Percentiles rank a stretch among this genome's conserved stretches.
phyloP scores from a whole-genome alignment of 1,140 invertebrate species.

The Achroia grisella region DNA sequence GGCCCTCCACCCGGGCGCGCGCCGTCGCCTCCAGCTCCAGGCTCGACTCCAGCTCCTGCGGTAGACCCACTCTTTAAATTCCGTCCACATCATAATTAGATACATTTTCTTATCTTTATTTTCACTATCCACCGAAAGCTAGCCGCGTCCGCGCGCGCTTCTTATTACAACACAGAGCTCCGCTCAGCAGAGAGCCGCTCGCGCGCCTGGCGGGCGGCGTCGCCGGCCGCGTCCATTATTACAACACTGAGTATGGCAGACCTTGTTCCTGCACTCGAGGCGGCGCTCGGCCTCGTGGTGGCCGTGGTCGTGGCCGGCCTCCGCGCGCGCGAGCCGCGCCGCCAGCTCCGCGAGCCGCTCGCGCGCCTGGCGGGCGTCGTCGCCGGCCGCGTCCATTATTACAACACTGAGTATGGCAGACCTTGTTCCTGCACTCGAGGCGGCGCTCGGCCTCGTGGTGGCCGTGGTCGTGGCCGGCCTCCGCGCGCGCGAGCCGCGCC shows the following conservation, averaged over 20 bases:
- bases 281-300: slow-evolving; percentile 79
- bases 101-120: too few relatives aligned
- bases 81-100: too few relatives aligned
- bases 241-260: slow-evolving; percentile 60
- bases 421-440: slow-evolving; percentile 54
- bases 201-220: slow-evolving; percentile 83
- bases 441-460: slow-evolving; percentile 79
- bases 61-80: too few relatives aligned
- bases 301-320: slow-evolving; percentile 85
- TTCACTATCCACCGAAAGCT: too few relatives aligned
- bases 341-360: slow-evolving; percentile 86
- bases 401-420: slow-evolving; percentile 2
- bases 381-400: slow-evolving; percentile 84
- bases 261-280: slow-evolving; percentile 53
- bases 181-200: slow-evolving; percentile 85
- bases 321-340: slow-evolving; percentile 84
- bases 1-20: slow-evolving; percentile 86
- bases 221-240: slow-evolving; percentile 84
- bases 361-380: slow-evolving; percentile 83
- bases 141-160: slow-evolving; percentile 87
- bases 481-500: slow-evolving; percentile 84
- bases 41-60: slow-evolving; percentile 90
- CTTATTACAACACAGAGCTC: too few relatives aligned
- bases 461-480: slow-evolving; percentile 85
- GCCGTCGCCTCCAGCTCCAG: slow-evolving; percentile 92